A percentile compares a stretch with the other conserved stretches of the same genome.
phyloP scores from a whole-genome alignment of 2,888 invertebrate species.

The Hyles lineata region DNA sequence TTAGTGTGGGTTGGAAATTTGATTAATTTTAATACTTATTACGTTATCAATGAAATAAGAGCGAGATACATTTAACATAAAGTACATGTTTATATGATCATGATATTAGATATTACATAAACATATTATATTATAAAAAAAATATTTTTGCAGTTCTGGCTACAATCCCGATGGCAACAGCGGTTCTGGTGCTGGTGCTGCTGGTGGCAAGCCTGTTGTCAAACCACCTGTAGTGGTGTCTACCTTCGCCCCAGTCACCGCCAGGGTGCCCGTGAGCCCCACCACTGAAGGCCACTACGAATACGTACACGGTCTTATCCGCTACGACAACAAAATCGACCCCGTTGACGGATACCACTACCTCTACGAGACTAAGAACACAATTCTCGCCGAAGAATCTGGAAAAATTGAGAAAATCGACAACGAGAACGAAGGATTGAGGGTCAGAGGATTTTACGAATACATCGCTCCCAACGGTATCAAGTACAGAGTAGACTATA shows the following conservation, averaged over 20 bases:
- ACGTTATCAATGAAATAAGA: no score
- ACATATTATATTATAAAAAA: no score
- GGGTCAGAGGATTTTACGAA: constrained; percentile 75
- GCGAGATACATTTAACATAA: no score
- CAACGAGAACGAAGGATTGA: constrained; percentile 61
- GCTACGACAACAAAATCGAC: constrained; percentile 66
- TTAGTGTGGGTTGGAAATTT: no score
- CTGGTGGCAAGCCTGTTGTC: constrained; percentile 34
- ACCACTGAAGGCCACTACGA: constrained; percentile 51
- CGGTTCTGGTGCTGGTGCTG: constrained; percentile 41
- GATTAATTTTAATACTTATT: no score
- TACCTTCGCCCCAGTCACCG: background rate
- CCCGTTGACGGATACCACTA: constrained; percentile 75
- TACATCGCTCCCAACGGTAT: constrained; percentile 75
- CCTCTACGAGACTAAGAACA: constrained; percentile 80
- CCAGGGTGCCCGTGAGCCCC: background rate
- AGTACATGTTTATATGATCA: no score
- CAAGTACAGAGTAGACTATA: constrained; percentile 79
- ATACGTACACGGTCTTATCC: constrained; percentile 75
- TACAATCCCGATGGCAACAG: constrained; percentile 44
- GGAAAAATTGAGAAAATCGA: constrained; percentile 69
- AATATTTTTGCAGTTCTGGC: constrained; percentile 34
- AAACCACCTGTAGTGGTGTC: background rate
- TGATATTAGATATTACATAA: no score
- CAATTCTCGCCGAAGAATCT: constrained; percentile 76